Conservation (phyloP, 2,113 vertebrate species). For the Neolamprologus caudopunctatus region DNA sequence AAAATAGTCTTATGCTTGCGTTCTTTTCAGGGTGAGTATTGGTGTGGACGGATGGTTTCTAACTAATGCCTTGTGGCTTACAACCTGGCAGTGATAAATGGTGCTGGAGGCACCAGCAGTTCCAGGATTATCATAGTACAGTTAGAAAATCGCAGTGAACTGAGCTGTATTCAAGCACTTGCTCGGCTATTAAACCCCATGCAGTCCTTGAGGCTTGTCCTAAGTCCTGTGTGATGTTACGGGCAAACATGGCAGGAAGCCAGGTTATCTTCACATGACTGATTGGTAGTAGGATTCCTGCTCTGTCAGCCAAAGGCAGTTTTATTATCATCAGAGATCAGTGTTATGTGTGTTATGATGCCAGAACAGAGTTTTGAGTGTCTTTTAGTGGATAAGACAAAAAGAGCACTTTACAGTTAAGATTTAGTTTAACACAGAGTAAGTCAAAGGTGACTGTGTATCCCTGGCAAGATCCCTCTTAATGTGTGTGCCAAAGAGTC, state of each 20-base stretch:
- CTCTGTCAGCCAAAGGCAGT: not conserved
- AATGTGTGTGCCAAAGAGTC: constrained; percentile 31
- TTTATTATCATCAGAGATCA: not conserved
- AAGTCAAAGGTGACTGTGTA: not conserved
- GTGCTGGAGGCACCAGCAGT: not conserved
- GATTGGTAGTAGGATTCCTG: not conserved
- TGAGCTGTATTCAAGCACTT: constrained; percentile 9
- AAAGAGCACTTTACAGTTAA: not conserved
- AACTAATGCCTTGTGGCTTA: constrained; percentile 43
- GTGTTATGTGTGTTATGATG: not conserved
- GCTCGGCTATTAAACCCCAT: not conserved
- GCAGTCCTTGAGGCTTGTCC: not conserved
- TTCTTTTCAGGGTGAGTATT: not conserved
- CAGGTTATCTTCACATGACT: not conserved
- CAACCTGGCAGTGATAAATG: constrained; percentile 61
- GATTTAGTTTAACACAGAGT: not conserved
- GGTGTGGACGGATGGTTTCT: constrained; percentile 13
- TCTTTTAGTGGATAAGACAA: not conserved
- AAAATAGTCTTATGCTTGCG: not conserved
- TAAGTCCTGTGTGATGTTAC: not conserved
- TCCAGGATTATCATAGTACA: constrained; percentile 33
- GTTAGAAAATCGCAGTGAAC: constrained; percentile 2
- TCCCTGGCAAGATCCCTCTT: constrained; percentile 3
- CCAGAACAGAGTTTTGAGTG: not conserved
- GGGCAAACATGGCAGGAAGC: not conserved